Evolutionary conservation across 2,888 invertebrate genomes (phyloP), one percentile per base, ranked within the genome.

Genomic region (Chrysolina haemoptera): DNA sequence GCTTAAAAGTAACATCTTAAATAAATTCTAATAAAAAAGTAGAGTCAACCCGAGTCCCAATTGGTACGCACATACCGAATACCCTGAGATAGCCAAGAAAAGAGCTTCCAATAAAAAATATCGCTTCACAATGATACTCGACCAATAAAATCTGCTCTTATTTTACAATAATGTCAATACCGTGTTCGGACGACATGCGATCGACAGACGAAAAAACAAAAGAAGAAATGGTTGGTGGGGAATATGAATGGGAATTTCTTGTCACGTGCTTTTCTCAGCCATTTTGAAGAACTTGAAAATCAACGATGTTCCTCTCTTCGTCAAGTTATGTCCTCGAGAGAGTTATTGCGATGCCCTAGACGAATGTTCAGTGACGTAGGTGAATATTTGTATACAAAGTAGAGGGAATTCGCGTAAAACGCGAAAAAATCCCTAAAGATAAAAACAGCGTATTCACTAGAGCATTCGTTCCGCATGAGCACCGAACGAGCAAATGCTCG

Each of bases 201-300:
- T 69, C 64, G 71, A 75, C 68, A 72, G 71, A 62, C 69, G 70
- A 75, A 75, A 74, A 77, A 76, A 79, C 70, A 62, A 70, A 78
- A 73, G 70, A 73, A 69, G 73, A 68, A 62, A 46, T 55, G 48
- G 53, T 67, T 55, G 67, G 78, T 73, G 76, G 78, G 75, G 79
- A 78, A 79, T 75, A 78, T 78, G 78, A 76, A 80, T 80, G 78
- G 76, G 74, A 63, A 78, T 76, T 73, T 76, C 71, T 70, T 27
- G 78, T 80, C 80, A 78, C 78, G 79, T 80, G 78, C 75, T 75
- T 75, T 71, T 68, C 70, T 69, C 81, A 79, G 82, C 82, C 82
- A 82, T 82, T 82, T 82, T 82, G 81, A 81, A 81, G 78, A 80
- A 78, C 71, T 79, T 79, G 81, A 79, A 80, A 80, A 80, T 76